Evolutionary conservation across 2,888 invertebrate species (phyloP), one percentile per base, ranked within the genome.

Genomic region (Alcis repandata): DNA sequence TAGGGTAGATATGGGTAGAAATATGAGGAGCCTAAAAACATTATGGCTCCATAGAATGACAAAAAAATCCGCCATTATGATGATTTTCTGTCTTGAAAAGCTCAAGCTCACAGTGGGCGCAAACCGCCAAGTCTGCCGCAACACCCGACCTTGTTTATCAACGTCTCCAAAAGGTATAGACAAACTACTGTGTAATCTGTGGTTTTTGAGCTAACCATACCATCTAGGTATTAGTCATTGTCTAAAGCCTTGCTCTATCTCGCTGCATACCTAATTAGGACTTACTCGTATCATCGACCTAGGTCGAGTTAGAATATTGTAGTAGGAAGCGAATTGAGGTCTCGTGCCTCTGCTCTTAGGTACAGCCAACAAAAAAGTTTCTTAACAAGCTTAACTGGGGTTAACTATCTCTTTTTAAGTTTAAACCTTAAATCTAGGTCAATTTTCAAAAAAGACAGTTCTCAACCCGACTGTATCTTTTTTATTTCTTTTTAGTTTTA

Each of bases 211-310:
- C 49, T 10, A 27, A 27, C 13, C 15, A 4, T 33, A n/a, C 19
- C 51, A 36, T 45, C 15, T 54, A n/a, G n/a, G n/a, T n/a, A 54
- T 45, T 20, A 15, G 56, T 45, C 56, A 19, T 32, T 32, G 52
- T 36, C 27, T 45, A 0, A 46, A 52, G 20, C 36, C 51, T 52
- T 49, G 54, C 8, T 46, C 45, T 61, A 58, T 66, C 58, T 54
- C 17, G 19, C 53, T 62, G 58, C 53, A 62, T 53, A 27, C 57
- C 53, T 49, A 61, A 66, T 41, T 61, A 66, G 59, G 49, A 51
- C 33, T 45, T 59, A n/a, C n/a, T n/a, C n/a, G n/a, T n/a, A 56
- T 59, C 43, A n/a, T 43, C 13, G 20, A 46, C 36, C 52, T 46
- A 48, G 48, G 45, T 38, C 45, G 43, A 32, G 38, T 17, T n/a